Percentiles rank a stretch among this genome's conserved stretches.
Evolutionary conservation across 2,797 vertebrate species (phyloP).

Genomic region (Rhynchonycteris naso): DNA sequence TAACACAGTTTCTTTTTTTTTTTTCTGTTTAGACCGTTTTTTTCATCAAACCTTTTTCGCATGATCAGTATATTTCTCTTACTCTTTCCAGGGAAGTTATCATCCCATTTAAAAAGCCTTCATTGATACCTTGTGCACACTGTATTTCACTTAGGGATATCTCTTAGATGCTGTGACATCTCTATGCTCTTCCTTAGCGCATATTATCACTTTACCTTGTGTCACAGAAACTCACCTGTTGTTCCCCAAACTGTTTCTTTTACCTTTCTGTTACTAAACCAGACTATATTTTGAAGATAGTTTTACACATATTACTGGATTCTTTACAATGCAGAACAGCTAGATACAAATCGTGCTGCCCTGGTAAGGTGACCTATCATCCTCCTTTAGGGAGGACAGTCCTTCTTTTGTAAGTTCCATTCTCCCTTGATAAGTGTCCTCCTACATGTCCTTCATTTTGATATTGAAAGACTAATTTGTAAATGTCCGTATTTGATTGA

Average conservation of each 20-base stretch:
- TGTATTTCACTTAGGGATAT: background rate
- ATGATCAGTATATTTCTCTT: background rate
- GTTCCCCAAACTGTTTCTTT: background rate
- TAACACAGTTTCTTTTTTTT: constrained; percentile 21
- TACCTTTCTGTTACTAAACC: background rate
- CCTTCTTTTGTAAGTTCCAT: too few relatives aligned
- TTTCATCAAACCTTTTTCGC: background rate
- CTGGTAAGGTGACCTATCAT: too few relatives aligned
- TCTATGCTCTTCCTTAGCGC: background rate
- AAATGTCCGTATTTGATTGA: too few relatives aligned
- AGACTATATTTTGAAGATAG: background rate
- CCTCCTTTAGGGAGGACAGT: too few relatives aligned
- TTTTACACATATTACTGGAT: background rate
- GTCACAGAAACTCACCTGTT: background rate
- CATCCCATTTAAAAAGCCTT: background rate
- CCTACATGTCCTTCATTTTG: too few relatives aligned
- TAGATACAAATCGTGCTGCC: background rate
- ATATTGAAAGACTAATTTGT: too few relatives aligned
- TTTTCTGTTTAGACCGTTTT: background rate
- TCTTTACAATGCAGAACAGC: background rate
- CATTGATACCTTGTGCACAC: background rate
- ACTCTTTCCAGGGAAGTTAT: background rate
- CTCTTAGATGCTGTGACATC: background rate
- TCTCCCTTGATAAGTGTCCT: too few relatives aligned
- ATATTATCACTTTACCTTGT: background rate